Evolutionary conservation across 2,797 vertebrate species (phyloP).

Genomic region (Harpagifer antarcticus): DNA sequence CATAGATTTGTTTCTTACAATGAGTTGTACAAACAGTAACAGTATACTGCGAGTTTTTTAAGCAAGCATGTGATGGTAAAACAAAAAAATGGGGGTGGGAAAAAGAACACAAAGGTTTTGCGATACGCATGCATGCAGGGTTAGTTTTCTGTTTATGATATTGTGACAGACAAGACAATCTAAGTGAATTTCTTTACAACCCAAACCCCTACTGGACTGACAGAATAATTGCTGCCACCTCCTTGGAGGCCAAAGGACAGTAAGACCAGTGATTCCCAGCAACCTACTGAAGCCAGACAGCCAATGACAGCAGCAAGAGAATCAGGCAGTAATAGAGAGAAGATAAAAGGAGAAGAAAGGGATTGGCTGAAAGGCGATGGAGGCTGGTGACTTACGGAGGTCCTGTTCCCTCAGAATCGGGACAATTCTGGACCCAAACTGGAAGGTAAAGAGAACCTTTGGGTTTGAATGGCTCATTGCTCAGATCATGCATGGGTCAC

Average conservation of each 20-base stretch:
- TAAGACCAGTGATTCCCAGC: constrained; percentile 75
- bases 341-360: constrained; percentile 51
- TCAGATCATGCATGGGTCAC: constrained; percentile 81
- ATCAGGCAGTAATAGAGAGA: constrained; percentile 56
- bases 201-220: constrained; percentile 72
- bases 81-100: constrained; percentile 7
- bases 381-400: constrained; percentile 92
- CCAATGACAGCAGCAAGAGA: constrained; percentile 76
- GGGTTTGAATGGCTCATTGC: constrained; percentile 85
- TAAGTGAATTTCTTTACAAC: constrained; percentile 60
- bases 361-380: constrained; percentile 79
- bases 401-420: constrained; percentile 95
- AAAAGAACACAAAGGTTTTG: constrained; percentile 8
- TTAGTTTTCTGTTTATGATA: constrained; percentile 69
- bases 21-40: constrained; percentile 35
- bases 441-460: constrained; percentile 95
- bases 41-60: constrained; percentile 60
- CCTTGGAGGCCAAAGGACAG: constrained; percentile 66
- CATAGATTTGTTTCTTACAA: constrained; percentile 29
- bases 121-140: constrained; percentile 75
- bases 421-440: constrained; percentile 97
- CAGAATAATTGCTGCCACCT: constrained; percentile 64
- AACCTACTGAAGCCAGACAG: constrained; percentile 78
- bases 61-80: constrained; percentile 78
- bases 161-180: constrained; percentile 31